Conservation (phyloP, 2,888 invertebrate species). For the Oeneis ivallda region DNA sequence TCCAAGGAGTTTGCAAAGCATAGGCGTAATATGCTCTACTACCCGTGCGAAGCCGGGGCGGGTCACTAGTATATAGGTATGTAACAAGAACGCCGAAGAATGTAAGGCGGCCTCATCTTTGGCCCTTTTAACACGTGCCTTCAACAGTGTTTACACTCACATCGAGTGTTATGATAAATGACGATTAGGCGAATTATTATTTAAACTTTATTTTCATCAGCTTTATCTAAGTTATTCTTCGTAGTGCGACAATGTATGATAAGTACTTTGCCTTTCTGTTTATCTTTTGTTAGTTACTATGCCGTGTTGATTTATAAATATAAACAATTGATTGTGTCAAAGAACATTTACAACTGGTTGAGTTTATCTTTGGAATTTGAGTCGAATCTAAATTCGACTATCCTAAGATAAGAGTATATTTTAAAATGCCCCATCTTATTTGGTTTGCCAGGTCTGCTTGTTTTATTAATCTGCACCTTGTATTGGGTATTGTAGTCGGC, state of each 20-base stretch:
- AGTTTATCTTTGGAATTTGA: slow-evolving; percentile 1
- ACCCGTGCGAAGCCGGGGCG: no score
- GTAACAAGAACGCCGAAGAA: background rate
- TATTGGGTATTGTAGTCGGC: background rate
- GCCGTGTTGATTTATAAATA: slow-evolving; percentile 2
- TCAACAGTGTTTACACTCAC: background rate
- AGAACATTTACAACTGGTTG: background rate
- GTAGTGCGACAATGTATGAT: background rate
- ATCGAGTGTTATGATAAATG: slow-evolving; percentile 1
- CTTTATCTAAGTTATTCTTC: background rate
- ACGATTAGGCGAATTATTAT: slow-evolving; percentile 6
- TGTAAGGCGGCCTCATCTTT: background rate
- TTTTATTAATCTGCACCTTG: slow-evolving; percentile 1
- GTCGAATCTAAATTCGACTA: no score
- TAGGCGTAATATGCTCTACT: no score
- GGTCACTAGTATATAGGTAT: slow-evolving; percentile 12
- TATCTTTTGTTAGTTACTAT: slow-evolving; percentile 1
- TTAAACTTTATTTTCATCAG: slow-evolving; percentile 1
- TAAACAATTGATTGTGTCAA: background rate
- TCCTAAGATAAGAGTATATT: background rate
- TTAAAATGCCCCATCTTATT: background rate
- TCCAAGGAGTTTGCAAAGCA: no score
- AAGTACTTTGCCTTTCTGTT: background rate
- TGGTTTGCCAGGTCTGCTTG: background rate
- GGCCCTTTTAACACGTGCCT: slow-evolving; percentile 3